Evolutionary conservation across 2,113 vertebrate genomes (phyloP).

Genomic region (Dinomys branickii): DNA sequence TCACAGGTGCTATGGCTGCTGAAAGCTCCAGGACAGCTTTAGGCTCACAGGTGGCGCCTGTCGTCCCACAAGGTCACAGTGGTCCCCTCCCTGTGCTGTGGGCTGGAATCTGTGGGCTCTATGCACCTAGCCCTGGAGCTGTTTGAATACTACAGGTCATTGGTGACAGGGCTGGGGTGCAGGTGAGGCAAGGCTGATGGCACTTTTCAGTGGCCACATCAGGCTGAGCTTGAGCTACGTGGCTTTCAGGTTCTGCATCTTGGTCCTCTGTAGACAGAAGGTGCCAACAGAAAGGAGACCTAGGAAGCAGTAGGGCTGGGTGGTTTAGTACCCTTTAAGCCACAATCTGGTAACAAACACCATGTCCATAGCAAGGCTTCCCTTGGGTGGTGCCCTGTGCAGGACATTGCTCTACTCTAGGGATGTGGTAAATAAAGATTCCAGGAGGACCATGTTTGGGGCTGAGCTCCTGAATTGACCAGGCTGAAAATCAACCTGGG

Average conservation of each 20-base stretch:
- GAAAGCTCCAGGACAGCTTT: not conserved
- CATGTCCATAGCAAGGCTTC: not conserved
- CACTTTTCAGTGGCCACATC: not conserved
- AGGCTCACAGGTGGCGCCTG: fast-evolving
- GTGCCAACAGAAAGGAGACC: not conserved
- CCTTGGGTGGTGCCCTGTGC: not conserved
- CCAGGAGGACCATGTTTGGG: not conserved
- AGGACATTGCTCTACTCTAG: not conserved
- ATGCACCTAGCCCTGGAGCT: not conserved
- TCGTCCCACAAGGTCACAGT: fast-evolving
- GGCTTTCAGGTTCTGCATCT: not conserved
- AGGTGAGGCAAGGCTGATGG: not conserved
- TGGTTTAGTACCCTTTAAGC: not conserved
- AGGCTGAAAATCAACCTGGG: not conserved
- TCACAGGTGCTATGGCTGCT: not conserved
- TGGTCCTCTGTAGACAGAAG: not conserved
- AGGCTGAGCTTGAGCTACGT: not conserved
- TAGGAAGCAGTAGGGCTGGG: not conserved
- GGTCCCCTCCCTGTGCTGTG: not conserved
- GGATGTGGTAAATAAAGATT: not conserved
- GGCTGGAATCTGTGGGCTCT: not conserved
- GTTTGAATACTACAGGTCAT: not conserved
- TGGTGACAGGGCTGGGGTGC: not conserved
- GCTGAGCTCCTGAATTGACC: no score
- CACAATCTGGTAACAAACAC: not conserved